Base-by-base conservation (phyloP, 2,888 invertebrate genomes). In the Limnephilus rhombicus region DNA sequence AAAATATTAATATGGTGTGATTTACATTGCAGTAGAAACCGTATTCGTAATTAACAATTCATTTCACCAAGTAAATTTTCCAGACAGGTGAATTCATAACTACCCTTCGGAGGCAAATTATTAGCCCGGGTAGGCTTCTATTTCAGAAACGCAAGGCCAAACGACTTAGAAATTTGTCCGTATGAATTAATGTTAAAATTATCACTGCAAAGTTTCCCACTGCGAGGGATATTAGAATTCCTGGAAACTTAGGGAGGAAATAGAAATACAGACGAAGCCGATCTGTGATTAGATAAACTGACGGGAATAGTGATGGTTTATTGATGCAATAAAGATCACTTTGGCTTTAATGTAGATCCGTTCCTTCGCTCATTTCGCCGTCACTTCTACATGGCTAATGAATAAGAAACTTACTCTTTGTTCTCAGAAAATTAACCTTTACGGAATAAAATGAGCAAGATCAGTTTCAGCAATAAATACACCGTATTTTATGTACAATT, bases 221-320 rank as follows among this genome's bases (percentile, higher is more conserved):
- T n/a, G 7, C 24, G 7, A 24, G 24, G 24, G n/a, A 9, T 68
- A 24, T 68, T n/a, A 24, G 9, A 24, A 68, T 68, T 68, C 68
- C 11, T 68, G 68, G 68, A 68, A 68, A 68, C 68, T n/a, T 68
- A 5, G 68, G 68, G 24, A 68, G 68, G 24, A 68, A 68, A 68
- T 68, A 24, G 68, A 9, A 68, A 24, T n/a, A 68, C 24, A 68
- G 24, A 9, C 7, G 24, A 24, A 18, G 24, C 2, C 34, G 4
- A 82, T 85, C 85, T 45, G 34, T 85, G 85, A n/a, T 41, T 41
- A 41, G 85, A 34, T 41, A 45, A 85, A 24, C 41, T 85, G 18
- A 37, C 7, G 41, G 31, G 85, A 41, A 85, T 37, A 24, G 41
- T 24, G 85, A 7, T 18, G 45, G 37, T 41, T 85, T 45, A 85